Evolutionary conservation across 2,113 vertebrate species (phyloP).

Genomic region (Otolemur garnettii): DNA sequence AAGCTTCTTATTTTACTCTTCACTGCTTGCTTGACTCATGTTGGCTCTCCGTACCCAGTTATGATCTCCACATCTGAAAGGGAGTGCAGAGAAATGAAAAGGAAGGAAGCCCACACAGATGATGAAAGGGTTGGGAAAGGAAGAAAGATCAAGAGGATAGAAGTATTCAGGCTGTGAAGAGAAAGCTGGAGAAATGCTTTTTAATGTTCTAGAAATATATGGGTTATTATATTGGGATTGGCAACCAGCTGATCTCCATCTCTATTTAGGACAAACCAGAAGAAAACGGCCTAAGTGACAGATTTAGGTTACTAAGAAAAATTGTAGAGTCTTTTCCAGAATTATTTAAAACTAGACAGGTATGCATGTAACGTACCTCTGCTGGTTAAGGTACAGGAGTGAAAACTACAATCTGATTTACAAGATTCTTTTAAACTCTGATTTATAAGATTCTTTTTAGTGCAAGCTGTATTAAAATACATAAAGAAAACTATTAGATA

Average conservation of each 20-base stretch:
- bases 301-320: conserved; percentile 44
- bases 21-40: conserved; percentile 10
- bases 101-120: conserved; percentile 18
- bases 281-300: conserved; percentile 14
- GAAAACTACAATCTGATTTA: neutral
- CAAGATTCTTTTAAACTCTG: neutral
- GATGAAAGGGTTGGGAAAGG: conserved; percentile 53
- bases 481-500: neutral
- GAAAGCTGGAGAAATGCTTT: conserved; percentile 23
- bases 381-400: neutral
- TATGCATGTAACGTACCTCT: neutral
- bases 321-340: neutral
- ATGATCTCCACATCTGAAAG: conserved; percentile 30
- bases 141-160: conserved; percentile 21
- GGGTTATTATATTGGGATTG: neutral
- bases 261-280: conserved; percentile 62
- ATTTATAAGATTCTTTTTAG: conserved; percentile 17
- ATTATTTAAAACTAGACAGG: conserved; percentile 45
- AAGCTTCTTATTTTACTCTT: conserved; percentile 58
- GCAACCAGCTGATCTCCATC: conserved; percentile 53
- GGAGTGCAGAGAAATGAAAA: neutral
- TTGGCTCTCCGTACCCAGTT: neutral
- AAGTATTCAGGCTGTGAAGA: conserved; percentile 1
- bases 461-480: neutral
- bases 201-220: conserved; percentile 52